Evolutionary conservation across 2,797 vertebrate genomes (phyloP), one percentile per base, ranked within the genome.

Genomic region (Menidia menidia): DNA sequence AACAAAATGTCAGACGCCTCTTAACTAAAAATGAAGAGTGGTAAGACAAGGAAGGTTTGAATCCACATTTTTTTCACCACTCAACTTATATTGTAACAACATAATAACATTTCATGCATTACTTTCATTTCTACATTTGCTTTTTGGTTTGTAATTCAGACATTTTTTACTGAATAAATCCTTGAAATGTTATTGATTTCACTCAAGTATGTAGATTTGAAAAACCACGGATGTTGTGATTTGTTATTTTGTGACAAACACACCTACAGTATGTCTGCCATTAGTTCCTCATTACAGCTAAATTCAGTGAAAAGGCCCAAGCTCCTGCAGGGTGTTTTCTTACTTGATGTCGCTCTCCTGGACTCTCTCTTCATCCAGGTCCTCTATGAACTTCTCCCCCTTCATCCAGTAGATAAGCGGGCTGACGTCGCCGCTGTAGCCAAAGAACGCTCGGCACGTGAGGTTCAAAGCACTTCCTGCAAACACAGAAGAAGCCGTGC

Each of bases 331-430:
- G 5, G 42, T 45, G 51, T 64, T 1, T 58, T 86, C 93, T 96
- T 96, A 99, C 97, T 97, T 98, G 86, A 98, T 98, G 73, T 99
- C 97, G 61, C 95, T 97, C 90, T 99, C 97, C 90, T 96, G 96
- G 81, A 98, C 95, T 83, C 96, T 91, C 81, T 95, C 97, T 85
- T 98, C 97, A 84, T 99, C 97, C 93, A 99, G 92, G 90, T 99
- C 97, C 90, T 99, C 97, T 71, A 99, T 98, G 90, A 99, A 99
- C 83, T 97, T 98, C 84, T 99, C 97, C 48, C 97, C 97, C 93
- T 98, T 99, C 96, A 98, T 98, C 97, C 97, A 99, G 89, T 98
- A 99, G 91, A 98, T 96, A 88, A 98, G 94, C 9, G 97, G 96
- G 84, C 96, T 97, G 87, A 95, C 97, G 31, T 97, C 97, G 47